phyloP scores from a whole-genome alignment of 2,888 invertebrate species.

The Eupithecia subfuscata region DNA sequence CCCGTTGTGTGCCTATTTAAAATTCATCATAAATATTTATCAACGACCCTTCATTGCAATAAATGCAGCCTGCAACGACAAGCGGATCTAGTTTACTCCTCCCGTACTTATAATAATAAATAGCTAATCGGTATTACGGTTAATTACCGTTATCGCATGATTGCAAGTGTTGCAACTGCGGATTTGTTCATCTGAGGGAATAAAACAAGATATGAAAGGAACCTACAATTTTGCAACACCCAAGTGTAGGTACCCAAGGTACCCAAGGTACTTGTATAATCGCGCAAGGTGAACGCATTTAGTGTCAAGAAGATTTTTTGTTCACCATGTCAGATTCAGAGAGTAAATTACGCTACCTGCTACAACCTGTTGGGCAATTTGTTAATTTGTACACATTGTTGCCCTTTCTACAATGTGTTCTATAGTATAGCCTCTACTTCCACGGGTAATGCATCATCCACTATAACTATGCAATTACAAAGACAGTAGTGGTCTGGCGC shows the following conservation, averaged over 20 bases:
- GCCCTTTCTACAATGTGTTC: conserved; percentile 15
- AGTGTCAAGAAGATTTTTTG: neutral
- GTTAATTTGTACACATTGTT: conserved; percentile 12
- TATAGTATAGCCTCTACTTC: conserved; percentile 14
- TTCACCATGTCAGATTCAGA: neutral
- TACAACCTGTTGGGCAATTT: neutral
- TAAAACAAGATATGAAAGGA: neutral
- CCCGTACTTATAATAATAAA: conserved; percentile 23
- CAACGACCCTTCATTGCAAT: conserved; percentile 12
- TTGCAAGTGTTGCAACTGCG: conserved; percentile 4
- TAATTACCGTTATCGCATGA: conserved; percentile 19
- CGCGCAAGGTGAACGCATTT: neutral
- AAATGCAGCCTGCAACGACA: conserved; percentile 18
- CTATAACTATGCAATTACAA: conserved; percentile 47
- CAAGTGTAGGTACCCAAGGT: too few relatives aligned
- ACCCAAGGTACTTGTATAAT: neutral
- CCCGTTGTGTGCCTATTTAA: conserved; percentile 3
- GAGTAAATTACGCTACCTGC: conserved; percentile 3
- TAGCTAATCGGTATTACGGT: conserved; percentile 21
- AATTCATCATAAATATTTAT: conserved; percentile 24
- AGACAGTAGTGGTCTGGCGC: conserved; percentile 46
- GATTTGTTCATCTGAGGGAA: conserved; percentile 3
- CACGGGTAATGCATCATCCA: conserved; percentile 30
- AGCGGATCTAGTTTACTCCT: conserved; percentile 8
- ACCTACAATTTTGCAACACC: neutral